Evolutionary conservation across 2,888 invertebrate genomes (phyloP).

Genomic region (Caenorhabditis sp.): DNA sequence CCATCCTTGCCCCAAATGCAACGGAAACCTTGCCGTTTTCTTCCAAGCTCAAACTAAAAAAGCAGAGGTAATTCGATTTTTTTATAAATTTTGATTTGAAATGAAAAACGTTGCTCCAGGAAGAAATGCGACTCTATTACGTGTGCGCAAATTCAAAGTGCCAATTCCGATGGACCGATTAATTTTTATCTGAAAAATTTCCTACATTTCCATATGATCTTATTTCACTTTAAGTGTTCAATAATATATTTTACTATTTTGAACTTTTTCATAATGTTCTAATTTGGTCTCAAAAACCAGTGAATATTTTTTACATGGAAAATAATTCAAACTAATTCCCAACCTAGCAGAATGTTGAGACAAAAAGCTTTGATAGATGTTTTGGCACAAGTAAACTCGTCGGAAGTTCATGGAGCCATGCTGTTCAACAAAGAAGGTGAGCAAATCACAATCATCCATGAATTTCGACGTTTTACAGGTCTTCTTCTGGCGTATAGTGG

Average conservation of each 20-base stretch:
- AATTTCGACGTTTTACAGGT: slow-evolving; percentile 24
- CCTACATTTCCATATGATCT: not conserved
- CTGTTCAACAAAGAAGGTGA: slow-evolving; percentile 52
- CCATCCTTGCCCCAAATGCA: slow-evolving; percentile 95
- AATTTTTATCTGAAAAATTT: not conserved
- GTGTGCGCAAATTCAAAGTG: slow-evolving; percentile 73
- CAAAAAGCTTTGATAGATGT: slow-evolving; percentile 55
- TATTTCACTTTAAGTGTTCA: not conserved
- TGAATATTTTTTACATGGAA: no score
- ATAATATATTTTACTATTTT: no score
- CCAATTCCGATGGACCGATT: slow-evolving; percentile 74
- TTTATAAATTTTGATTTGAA: slow-evolving; percentile 3
- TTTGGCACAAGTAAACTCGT: slow-evolving; percentile 55
- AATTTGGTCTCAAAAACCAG: no score
- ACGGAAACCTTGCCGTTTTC: slow-evolving; percentile 93
- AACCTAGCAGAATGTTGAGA: slow-evolving; percentile 42
- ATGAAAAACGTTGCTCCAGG: slow-evolving; percentile 67
- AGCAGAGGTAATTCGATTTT: slow-evolving; percentile 78
- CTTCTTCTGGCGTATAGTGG: slow-evolving; percentile 54
- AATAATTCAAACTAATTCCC: no score
- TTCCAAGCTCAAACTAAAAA: slow-evolving; percentile 91
- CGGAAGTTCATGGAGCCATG: slow-evolving; percentile 46
- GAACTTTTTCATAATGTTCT: no score
- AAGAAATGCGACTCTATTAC: slow-evolving; percentile 75
- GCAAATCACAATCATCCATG: not conserved